Percentiles rank a stretch among this genome's conserved stretches.
phyloP scores from a whole-genome alignment of 2,888 invertebrate species.

The Macrophya alboannulata region DNA sequence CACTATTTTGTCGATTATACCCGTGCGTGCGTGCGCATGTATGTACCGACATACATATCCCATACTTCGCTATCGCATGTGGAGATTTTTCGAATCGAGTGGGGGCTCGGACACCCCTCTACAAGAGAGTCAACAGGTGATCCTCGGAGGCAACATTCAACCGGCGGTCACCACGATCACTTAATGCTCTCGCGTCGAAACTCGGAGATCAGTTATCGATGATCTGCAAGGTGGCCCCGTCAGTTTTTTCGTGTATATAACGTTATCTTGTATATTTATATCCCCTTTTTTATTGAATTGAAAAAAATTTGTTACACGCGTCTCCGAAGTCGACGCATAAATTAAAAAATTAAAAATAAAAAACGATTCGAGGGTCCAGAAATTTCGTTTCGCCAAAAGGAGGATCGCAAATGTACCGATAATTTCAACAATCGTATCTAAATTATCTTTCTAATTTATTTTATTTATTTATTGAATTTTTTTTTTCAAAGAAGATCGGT shows the following conservation, averaged over 20 bases:
- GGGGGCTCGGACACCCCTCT: constrained; percentile 49
- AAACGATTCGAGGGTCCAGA: too few relatives aligned
- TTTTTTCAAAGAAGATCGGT: too few relatives aligned
- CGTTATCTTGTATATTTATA: neutral
- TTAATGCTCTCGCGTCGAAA: constrained; percentile 23
- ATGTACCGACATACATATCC: neutral
- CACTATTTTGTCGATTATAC: too few relatives aligned
- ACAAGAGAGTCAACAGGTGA: constrained; percentile 37
- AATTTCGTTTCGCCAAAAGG: too few relatives aligned
- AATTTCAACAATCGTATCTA: too few relatives aligned
- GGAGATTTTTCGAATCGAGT: constrained; percentile 19
- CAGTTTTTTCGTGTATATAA: neutral
- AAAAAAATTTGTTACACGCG: too few relatives aligned
- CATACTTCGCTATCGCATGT: constrained; percentile 1
- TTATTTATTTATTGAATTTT: neutral
- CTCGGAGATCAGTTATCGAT: constrained; percentile 6
- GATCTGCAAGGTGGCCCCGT: neutral
- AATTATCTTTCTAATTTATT: too few relatives aligned
- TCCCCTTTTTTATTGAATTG: neutral
- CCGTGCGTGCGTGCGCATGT: too few relatives aligned
- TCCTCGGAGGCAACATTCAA: constrained; percentile 32
- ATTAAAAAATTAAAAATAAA: too few relatives aligned
- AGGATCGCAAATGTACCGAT: too few relatives aligned
- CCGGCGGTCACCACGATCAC: constrained; percentile 30
- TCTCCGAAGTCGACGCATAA: too few relatives aligned